Evolutionary conservation across 2,113 vertebrate genomes (phyloP).

Genomic region (Salvator merianae): DNA sequence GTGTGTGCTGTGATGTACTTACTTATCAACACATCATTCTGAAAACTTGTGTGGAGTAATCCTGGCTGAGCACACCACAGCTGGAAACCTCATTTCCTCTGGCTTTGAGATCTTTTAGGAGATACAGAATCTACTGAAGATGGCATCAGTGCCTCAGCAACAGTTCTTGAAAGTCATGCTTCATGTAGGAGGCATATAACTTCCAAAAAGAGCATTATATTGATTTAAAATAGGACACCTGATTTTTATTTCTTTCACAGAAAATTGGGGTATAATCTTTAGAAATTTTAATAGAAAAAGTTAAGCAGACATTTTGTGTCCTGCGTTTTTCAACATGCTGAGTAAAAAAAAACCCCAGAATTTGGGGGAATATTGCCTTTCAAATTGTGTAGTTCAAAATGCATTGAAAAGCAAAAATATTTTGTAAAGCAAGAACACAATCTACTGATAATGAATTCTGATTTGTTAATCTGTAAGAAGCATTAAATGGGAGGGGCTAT

Average conservation of each 20-base stretch:
- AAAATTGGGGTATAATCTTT: too few relatives aligned
- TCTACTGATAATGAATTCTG: neutral
- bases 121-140: neutral
- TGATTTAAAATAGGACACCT: neutral
- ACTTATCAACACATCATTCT: constrained; percentile 29
- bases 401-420: neutral
- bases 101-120: neutral
- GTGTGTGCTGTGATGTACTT: constrained; percentile 15
- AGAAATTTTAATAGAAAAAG: too few relatives aligned
- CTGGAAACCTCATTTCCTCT: neutral
- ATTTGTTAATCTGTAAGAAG: neutral
- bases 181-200: neutral
- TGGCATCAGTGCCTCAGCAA: neutral
- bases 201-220: neutral
- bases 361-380: neutral
- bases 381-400: too few relatives aligned
- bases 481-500: neutral
- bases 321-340: too few relatives aligned
- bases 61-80: constrained; percentile 11
- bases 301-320: too few relatives aligned
- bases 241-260: too few relatives aligned
- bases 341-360: too few relatives aligned
- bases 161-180: too few relatives aligned
- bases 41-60: constrained; percentile 16
- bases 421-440: neutral